Percentiles rank a stretch among this genome's conserved stretches.
Conservation (phyloP, 2,113 vertebrate genomes). For the Stigmatopora nigra region DNA sequence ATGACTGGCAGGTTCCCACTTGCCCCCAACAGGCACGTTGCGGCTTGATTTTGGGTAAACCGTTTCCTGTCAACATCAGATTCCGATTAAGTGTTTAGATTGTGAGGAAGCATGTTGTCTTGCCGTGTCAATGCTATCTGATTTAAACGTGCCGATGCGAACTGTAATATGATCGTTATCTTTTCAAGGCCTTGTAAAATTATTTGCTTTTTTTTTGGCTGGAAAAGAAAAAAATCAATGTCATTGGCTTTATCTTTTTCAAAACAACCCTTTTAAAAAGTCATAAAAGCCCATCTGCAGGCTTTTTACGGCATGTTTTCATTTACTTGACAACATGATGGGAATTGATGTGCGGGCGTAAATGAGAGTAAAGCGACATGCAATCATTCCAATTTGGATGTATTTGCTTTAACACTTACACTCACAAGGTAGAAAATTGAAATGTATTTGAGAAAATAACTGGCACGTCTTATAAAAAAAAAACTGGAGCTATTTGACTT, state of each 20-base stretch:
- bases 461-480: constrained; percentile 53
- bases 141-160: constrained; percentile 18
- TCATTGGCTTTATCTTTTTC: constrained; percentile 21
- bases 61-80: constrained; percentile 34
- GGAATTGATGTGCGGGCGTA: constrained; percentile 53
- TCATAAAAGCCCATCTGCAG: constrained; percentile 48
- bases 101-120: constrained; percentile 33
- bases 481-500: constrained; percentile 61
- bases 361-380: constrained; percentile 55
- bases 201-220: constrained; percentile 12
- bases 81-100: constrained; percentile 40
- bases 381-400: constrained; percentile 57
- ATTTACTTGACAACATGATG: constrained; percentile 42
- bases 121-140: constrained; percentile 25
- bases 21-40: constrained; percentile 40
- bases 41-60: constrained; percentile 57
- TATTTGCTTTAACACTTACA: constrained; percentile 52
- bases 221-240: constrained; percentile 27
- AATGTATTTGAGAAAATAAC: constrained; percentile 58
- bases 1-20: constrained; percentile 51
- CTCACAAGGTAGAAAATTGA: constrained; percentile 48
- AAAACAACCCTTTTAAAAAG: constrained; percentile 23
- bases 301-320: constrained; percentile 29
- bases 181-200: constrained; percentile 10
- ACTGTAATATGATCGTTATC: constrained; percentile 24